Conservation (phyloP, 23 tunicate genomes). For the Halocynthia roretzi region DNA sequence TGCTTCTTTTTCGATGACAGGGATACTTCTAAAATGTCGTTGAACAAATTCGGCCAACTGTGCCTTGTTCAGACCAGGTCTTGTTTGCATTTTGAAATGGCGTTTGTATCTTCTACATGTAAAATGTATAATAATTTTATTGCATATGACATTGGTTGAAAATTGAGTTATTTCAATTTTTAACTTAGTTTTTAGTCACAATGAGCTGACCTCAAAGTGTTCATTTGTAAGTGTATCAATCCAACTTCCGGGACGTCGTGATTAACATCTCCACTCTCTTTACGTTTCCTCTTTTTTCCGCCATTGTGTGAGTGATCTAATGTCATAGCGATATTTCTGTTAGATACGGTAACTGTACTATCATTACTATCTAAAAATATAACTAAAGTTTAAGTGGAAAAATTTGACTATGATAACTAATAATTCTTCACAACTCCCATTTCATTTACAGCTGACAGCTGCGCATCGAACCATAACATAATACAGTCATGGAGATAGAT, state of each 20-base stretch:
- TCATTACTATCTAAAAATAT: too few species aligned
- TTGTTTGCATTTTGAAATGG: conserved; percentile 80
- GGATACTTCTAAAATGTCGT: conserved; percentile 62
- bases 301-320: conserved; percentile 15
- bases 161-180: too few species aligned
- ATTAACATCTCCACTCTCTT: conserved; percentile 33
- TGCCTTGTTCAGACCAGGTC: conserved; percentile 69
- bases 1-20: conserved; percentile 76
- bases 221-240: conserved; percentile 71
- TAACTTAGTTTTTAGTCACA: neutral
- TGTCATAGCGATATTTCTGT: conserved; percentile 20
- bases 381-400: too few species aligned
- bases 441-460: too few species aligned
- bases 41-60: conserved; percentile 63
- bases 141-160: too few species aligned
- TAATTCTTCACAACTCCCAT: too few species aligned
- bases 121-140: neutral
- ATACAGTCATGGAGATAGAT: too few species aligned
- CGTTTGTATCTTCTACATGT: conserved; percentile 70
- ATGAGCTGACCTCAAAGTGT: conserved; percentile 50
- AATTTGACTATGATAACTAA: too few species aligned
- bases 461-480: too few species aligned
- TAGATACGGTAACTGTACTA: too few species aligned
- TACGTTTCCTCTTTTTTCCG: conserved; percentile 54
- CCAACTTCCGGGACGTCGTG: conserved; percentile 43